Conservation (phyloP, 2,888 invertebrate species). For the Chrysina gloriosa region DNA sequence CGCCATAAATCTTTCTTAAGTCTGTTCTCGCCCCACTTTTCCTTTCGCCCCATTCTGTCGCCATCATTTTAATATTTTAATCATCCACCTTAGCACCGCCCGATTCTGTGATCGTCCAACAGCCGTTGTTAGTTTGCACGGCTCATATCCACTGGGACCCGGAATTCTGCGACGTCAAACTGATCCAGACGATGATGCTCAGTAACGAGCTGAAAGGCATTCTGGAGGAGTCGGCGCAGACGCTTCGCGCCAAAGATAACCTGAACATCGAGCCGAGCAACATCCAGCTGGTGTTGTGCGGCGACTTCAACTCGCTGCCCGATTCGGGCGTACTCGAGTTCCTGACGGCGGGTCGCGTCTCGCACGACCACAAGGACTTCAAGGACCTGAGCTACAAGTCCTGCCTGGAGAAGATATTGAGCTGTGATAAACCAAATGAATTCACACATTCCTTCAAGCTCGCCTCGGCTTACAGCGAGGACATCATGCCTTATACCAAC, state of each 20-base stretch:
- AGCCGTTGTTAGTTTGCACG: slow-evolving; percentile 94
- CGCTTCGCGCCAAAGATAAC: slow-evolving; percentile 75
- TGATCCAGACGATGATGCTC: slow-evolving; percentile 99
- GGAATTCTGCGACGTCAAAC: slow-evolving; percentile 98
- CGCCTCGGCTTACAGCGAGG: slow-evolving; percentile 93
- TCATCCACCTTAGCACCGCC: slow-evolving; percentile 66
- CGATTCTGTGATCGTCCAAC: slow-evolving; percentile 81
- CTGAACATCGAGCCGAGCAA: slow-evolving; percentile 79
- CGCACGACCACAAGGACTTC: slow-evolving; percentile 94
- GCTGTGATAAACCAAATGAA: slow-evolving; percentile 86
- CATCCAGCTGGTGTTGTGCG: slow-evolving; percentile 94
- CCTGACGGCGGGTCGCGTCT: slow-evolving; percentile 89
- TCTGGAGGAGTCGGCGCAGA: slow-evolving; percentile 86
- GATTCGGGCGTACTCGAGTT: slow-evolving; percentile 98
- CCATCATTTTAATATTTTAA: too few relatives aligned
- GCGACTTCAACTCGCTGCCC: slow-evolving; percentile 98
- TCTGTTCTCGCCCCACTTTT: too few relatives aligned
- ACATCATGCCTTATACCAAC: slow-evolving; percentile 98
- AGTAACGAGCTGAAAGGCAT: slow-evolving; percentile 92
- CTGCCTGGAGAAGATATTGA: slow-evolving; percentile 86
- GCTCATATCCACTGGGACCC: slow-evolving; percentile 99
- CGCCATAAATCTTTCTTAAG: neutral
- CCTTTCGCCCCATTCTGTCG: too few relatives aligned
- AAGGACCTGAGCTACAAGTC: slow-evolving; percentile 94
- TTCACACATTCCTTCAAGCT: slow-evolving; percentile 97